Conservation (phyloP, 2,797 vertebrate species). For the Pygocentrus nattereri region DNA sequence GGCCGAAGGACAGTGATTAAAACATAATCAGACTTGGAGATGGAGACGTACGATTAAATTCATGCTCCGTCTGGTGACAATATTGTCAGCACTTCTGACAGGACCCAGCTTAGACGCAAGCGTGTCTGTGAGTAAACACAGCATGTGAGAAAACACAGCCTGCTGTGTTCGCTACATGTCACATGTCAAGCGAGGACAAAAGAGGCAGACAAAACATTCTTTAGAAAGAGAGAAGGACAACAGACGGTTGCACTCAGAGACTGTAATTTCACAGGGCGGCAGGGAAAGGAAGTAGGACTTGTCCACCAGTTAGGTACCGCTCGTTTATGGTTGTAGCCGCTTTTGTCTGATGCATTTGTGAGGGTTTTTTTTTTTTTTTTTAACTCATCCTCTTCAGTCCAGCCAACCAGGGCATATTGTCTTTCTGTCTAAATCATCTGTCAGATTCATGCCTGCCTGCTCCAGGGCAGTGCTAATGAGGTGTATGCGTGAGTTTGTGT, state of each 20-base stretch:
- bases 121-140: neutral
- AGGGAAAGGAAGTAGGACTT: conserved; percentile 38
- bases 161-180: conserved; percentile 20
- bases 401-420: conserved; percentile 19
- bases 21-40: conserved; percentile 59
- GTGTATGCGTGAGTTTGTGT: conserved; percentile 50
- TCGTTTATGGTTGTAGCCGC: neutral
- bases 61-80: conserved; percentile 60
- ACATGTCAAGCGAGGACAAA: conserved; percentile 49
- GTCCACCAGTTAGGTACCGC: conserved; percentile 34
- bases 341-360: conserved; percentile 32
- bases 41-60: conserved; percentile 66
- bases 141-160: conserved; percentile 25
- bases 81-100: conserved; percentile 42
- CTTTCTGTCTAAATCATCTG: conserved; percentile 56
- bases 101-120: conserved; percentile 48
- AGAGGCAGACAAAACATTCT: conserved; percentile 42
- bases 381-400: conserved; percentile 33
- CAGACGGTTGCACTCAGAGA: conserved; percentile 26
- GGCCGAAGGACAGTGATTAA: conserved; percentile 71
- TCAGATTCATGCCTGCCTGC: conserved; percentile 53
- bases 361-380: neutral
- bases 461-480: conserved; percentile 56
- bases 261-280: conserved; percentile 49
- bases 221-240: conserved; percentile 43